Evolutionary conservation across 2,797 vertebrate species (phyloP), one percentile per base, ranked within the genome.

Genomic region (Lacerta viridis): DNA sequence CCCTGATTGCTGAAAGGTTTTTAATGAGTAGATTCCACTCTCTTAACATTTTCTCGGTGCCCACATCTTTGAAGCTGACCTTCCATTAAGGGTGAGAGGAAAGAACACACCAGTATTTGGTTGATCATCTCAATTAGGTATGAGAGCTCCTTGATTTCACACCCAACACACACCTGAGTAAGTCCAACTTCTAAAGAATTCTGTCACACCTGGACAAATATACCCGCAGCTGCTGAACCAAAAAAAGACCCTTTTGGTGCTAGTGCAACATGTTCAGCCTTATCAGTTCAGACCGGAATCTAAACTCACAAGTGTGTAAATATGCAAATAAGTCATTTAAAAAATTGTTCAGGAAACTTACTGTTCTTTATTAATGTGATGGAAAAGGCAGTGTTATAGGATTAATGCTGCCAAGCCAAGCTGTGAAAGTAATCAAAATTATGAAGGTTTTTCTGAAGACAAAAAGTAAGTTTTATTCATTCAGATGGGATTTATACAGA

Each of bases 181-280:
- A 83, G 71, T 29, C 39, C 27, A 55, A 25, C 75, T 89, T 59
- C 79, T 36, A 82, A 86, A 86, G 72, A 50, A 71, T 61, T 77
- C 80, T 33, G 69, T 83, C 20, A 78, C 41, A 69, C 74, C 5
- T 77, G 18, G 75, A 43, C 59, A 89, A 80, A 83, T 36, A 72
- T 39, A 83, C 27, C 36, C 36, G 64, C 36, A 77, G 50, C 84
- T 64, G 75, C 6, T 84, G 46, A 79, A n/a, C 36, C 64, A 33
- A 23, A 50, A 33, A 20, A 84, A 50, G 55, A 75, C 59, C 23
- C 50, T 39, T 69, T 69, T 66, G 76, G 39, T 29, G 43, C 18
- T 43, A 20, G 11, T 43, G 15, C 17, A 55, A 5, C 25, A 43
- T 71, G 25, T 36, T 71, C 36, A 83, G 27, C 69, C 66, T 69